These are phyloP conservation scores for Echinometra lucunter DNA, from an alignment of 53 echinoderm and acorn worm species.

Conservation along the genomic window DNA sequence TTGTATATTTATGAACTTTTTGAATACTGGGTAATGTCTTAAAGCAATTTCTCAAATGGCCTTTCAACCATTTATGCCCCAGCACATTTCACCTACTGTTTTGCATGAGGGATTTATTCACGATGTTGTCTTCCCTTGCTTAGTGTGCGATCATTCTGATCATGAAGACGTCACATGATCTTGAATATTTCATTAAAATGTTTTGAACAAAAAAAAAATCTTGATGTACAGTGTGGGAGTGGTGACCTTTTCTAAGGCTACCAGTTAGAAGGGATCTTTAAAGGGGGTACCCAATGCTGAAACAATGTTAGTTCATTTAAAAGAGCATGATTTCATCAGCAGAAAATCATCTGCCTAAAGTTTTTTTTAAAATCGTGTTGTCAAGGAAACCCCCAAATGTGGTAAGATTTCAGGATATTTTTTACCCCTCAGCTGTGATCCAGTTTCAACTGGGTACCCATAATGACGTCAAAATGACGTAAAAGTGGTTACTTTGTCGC, in stretches of 20 bases:
- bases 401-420: too few species aligned
- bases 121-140: background rate
- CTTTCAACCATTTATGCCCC: background rate
- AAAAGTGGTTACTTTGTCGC: too few species aligned
- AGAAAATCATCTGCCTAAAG: too few species aligned
- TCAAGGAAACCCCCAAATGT: too few species aligned
- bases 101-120: background rate
- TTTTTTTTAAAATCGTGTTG: too few species aligned
- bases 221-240: background rate
- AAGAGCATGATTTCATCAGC: too few species aligned
- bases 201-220: background rate
- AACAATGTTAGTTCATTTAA: too few species aligned
- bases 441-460: too few species aligned
- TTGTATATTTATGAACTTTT: background rate
- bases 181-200: background rate
- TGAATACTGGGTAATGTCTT: background rate
- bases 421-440: too few species aligned
- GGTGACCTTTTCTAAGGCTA: background rate
- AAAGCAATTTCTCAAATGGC: background rate
- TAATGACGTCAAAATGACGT: too few species aligned
- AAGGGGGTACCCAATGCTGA: too few species aligned
- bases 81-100: background rate
- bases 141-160: background rate
- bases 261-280: background rate
- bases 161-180: background rate